Evolutionary conservation across 2,797 vertebrate species (phyloP).

Genomic region (Orestias chungarensis): DNA sequence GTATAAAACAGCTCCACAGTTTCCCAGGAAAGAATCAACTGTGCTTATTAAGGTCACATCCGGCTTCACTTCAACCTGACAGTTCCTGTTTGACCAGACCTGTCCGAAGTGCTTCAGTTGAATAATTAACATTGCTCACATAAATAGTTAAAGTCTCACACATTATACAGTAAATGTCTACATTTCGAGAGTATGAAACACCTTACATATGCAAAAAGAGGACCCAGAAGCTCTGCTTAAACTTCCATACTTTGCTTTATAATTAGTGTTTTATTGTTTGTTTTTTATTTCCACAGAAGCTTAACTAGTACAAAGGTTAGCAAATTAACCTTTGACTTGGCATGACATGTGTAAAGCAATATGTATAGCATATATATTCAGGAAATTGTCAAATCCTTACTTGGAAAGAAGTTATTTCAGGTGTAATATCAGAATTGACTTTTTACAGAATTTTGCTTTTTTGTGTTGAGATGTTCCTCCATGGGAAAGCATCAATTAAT

Average conservation of each 20-base stretch:
- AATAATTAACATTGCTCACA: slow-evolving; percentile 9
- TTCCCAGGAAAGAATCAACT: not conserved
- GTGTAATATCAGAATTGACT: too few relatives aligned
- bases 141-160: slow-evolving; percentile 7
- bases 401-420: too few relatives aligned
- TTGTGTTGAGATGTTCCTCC: too few relatives aligned
- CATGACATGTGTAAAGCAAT: too few relatives aligned
- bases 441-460: too few relatives aligned
- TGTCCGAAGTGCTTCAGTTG: not conserved
- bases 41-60: not conserved
- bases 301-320: not conserved
- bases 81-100: slow-evolving; percentile 4
- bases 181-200: not conserved
- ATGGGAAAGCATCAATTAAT: too few relatives aligned
- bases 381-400: too few relatives aligned
- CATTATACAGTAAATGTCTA: slow-evolving; percentile 10
- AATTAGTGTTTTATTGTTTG: not conserved
- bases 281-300: too few relatives aligned
- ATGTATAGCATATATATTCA: too few relatives aligned
- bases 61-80: not conserved
- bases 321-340: not conserved
- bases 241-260: too few relatives aligned
- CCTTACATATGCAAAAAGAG: not conserved
- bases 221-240: not conserved
- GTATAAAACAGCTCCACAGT: not conserved